Conservation (phyloP, 2,888 invertebrate genomes). For the Ommatoiulus sabulosus region DNA sequence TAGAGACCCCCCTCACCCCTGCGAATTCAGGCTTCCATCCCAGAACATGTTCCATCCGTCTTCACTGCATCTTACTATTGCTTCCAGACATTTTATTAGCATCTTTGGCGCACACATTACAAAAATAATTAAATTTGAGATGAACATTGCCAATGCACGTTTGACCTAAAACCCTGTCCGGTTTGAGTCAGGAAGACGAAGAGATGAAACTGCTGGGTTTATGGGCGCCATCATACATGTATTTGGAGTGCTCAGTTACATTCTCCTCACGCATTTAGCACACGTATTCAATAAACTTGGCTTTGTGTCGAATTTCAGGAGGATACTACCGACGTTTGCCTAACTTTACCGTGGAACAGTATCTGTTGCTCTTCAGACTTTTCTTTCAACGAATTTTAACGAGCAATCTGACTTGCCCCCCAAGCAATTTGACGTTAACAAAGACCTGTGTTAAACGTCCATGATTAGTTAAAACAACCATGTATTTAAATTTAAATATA, state of each 20-base stretch:
- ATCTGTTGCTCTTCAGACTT: no score
- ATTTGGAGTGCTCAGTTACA: neutral
- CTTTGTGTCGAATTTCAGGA: no score
- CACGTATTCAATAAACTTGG: neutral
- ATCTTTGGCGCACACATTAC: neutral
- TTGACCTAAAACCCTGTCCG: neutral
- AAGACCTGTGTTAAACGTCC: no score
- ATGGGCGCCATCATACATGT: neutral
- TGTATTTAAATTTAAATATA: no score
- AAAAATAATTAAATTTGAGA: slow-evolving; percentile 17
- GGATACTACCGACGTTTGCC: no score
- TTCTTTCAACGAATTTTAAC: no score
- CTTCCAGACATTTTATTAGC: slow-evolving; percentile 28
- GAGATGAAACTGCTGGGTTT: neutral
- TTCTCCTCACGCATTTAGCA: neutral
- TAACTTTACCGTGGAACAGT: no score
- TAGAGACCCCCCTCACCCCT: neutral
- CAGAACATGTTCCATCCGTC: neutral
- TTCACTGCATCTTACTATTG: neutral
- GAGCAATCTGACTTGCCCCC: no score
- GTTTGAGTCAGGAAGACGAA: neutral
- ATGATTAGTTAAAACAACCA: no score
- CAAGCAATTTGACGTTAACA: no score
- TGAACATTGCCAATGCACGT: slow-evolving; percentile 34
- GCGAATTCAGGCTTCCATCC: neutral